Evolutionary conservation across 2,888 invertebrate genomes (phyloP), one percentile per base, ranked within the genome.

Genomic region (Halocaridina rubra): DNA sequence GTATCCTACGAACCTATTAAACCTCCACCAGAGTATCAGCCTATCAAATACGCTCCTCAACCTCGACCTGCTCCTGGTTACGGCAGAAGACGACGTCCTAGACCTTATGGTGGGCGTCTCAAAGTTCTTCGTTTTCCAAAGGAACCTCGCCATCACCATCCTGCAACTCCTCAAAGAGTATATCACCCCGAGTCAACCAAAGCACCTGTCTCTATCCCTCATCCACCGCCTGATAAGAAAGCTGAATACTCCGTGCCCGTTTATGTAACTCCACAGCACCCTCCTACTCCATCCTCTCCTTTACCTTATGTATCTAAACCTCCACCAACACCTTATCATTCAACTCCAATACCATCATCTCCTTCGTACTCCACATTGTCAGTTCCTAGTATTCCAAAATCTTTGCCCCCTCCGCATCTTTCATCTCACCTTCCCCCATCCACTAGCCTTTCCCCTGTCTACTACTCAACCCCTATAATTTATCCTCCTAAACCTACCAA

Each of bases 1-100:
- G 82, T 82, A 29, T 71, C 82, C 13, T 82, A 82, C 24, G 82
- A 82, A 7, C 77, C 82, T 1, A 10, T 71, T 7, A 57, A 59
- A 16, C n/a, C 57, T 19, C 22, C 24, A 22, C 33, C 57, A 10
- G 59, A 30, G 0, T 7, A 64, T 8, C 33, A 33, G 0, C 61
- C 32, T 4, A 57, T 59, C n/a, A 77, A 82, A 29, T 82, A 82
- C 16, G 82, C 53, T 16, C 82, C 82, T 0, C 32, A n/a, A 16
- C 32, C 29, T 33, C 16, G 7, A 27, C 61, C 27, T 30, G n/a
- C 22, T n/a, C 77, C 32, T 32, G 77, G 59, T 3, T 77, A 71
- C 19, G 59, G 77, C 24, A 75, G 75, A n/a, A 64, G 79, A 7
- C 64, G 39, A 67, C 59, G 74, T 1, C 46, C 72, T 46, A 59